Evolutionary conservation across 2,888 invertebrate species (phyloP).

Genomic region (Chamaedrilus cognettii): DNA sequence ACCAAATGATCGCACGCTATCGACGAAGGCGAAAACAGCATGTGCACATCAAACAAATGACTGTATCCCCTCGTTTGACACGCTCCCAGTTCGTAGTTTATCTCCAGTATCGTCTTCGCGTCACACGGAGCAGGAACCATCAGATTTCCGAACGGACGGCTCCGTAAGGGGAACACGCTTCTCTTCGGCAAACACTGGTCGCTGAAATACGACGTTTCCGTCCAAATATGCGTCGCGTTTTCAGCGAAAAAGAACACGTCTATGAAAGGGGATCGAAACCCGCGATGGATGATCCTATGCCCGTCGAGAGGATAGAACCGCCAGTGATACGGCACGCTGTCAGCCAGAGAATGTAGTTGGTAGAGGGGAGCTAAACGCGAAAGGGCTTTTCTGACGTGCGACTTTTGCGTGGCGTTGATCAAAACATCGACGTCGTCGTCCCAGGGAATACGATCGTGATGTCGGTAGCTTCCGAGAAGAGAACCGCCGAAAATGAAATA

Average conservation of each 20-base stretch:
- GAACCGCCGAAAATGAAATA: conserved; percentile 40
- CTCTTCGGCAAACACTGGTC: conserved; percentile 20
- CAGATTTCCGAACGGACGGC: conserved; percentile 33
- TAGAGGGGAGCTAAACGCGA: neutral
- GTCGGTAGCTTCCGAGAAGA: conserved; percentile 41
- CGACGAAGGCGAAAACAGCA: neutral
- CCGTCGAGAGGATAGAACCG: conserved; percentile 39
- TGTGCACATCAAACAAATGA: neutral
- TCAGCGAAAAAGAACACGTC: conserved; percentile 45
- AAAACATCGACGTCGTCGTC: conserved; percentile 45
- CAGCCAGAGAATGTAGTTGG: conserved; percentile 11
- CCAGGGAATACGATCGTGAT: conserved; percentile 43
- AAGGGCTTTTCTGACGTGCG: neutral
- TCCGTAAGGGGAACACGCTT: conserved; percentile 31
- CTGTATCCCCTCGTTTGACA: conserved; percentile 2
- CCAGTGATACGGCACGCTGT: conserved; percentile 32
- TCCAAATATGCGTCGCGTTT: conserved; percentile 41
- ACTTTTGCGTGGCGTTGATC: conserved; percentile 36
- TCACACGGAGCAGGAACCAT: conserved; percentile 33
- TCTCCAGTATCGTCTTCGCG: conserved; percentile 21
- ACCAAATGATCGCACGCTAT: conserved; percentile 2
- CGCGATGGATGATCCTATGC: conserved; percentile 29
- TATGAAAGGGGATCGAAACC: conserved; percentile 44
- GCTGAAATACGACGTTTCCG: conserved; percentile 23
- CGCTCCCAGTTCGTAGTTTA: conserved; percentile 18